Evolutionary conservation across 2,888 invertebrate genomes (phyloP), one percentile per base, ranked within the genome.

Genomic region (Allophyes oxyacanthae): DNA sequence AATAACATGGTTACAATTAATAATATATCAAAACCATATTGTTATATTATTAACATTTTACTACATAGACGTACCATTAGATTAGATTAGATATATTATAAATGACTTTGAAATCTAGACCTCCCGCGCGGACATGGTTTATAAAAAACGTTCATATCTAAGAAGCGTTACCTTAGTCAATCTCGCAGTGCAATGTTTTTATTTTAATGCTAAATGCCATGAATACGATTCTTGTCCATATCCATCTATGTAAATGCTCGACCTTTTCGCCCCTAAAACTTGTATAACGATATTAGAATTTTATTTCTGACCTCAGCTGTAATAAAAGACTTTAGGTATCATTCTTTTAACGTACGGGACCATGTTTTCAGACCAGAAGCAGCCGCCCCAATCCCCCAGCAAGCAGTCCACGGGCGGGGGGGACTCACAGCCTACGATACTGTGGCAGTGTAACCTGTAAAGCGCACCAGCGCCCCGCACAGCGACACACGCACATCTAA

Each of bases 401-500:
- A 96, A 97, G 96, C 96, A 94, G 89, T 88, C 92, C 93, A 92
- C 90, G 91, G 95, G 94, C 92, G 96, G 95, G 97, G 96, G 95
- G 97, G 98, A 97, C 97, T 98, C 97, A 97, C 98, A 97, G 97
- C 98, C 97, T 98, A 98, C 97, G 98, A 98, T 98, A 98, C 98
- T 97, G 97, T 98, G 98, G 98, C 98, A 98, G 98, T 98, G 97
- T 98, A 98, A 98, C 95, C 96, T 98, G 96, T 98, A 97, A 96
- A 91, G 84, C 79, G 83, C 62, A 63, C 59, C 46, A 43, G 55
- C 72, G 72, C 61, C 55, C 54, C 67, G 52, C 71, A 46, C 75
- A 54, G 69, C 75, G 68, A 77, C 78, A 75, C 74, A 75, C 56
- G 53, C 68, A 53, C 54, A 51, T 63, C 72, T 67, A 52, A 62